phyloP scores from a whole-genome alignment of 2,113 vertebrate species.

The Semnopithecus entellus region DNA sequence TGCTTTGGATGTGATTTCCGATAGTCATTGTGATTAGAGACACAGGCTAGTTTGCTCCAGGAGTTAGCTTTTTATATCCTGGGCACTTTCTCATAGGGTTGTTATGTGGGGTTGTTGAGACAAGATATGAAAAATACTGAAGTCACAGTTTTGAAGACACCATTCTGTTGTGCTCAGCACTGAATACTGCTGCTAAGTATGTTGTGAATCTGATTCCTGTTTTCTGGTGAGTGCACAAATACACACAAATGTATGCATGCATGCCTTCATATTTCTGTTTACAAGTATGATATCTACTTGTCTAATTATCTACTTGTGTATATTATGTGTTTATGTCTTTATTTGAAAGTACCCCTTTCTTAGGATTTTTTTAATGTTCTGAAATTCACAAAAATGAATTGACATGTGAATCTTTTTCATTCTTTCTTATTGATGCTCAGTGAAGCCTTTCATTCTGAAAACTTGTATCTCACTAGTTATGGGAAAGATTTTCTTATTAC shows the following conservation, averaged over 20 bases:
- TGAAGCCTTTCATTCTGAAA: background rate
- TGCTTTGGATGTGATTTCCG: background rate
- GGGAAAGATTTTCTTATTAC: background rate
- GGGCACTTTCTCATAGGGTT: background rate
- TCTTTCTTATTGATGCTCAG: background rate
- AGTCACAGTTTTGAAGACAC: background rate
- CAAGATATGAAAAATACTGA: background rate
- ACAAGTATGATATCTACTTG: background rate
- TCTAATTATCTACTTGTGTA: background rate
- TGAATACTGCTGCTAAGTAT: background rate
- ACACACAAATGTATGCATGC: background rate
- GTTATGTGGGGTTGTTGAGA: background rate
- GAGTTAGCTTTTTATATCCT: background rate
- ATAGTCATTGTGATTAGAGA: background rate
- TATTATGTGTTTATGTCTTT: background rate
- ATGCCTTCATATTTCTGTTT: background rate
- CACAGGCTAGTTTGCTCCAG: background rate
- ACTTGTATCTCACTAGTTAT: background rate
- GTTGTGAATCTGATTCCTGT: background rate
- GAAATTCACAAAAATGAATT: background rate
- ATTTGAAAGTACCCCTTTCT: background rate
- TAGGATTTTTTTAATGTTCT: background rate
- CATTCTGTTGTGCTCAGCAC: background rate
- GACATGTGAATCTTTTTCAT: background rate
- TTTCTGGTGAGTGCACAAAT: background rate